Evolutionary conservation across 2,113 vertebrate genomes (phyloP).

Genomic region (Coryphaenoides rupestris): DNA sequence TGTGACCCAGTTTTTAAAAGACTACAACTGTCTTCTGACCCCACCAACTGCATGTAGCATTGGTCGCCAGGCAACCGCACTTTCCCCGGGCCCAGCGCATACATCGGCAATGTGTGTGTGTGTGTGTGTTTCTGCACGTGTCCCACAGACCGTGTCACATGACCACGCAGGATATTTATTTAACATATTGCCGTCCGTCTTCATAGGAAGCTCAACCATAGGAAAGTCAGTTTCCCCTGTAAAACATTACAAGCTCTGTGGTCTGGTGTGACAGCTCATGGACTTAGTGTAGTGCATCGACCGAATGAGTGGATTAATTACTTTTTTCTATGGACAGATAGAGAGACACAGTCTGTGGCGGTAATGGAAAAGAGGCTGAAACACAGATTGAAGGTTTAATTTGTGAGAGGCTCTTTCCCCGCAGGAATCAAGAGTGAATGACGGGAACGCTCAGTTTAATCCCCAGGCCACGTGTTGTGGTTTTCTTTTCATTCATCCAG

Average conservation of each 20-base stretch:
- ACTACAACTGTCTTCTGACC: too few relatives aligned
- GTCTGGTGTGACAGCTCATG: conserved; percentile 30
- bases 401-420: conserved; percentile 22
- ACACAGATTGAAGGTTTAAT: conserved; percentile 30
- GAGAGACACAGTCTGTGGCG: conserved; percentile 17
- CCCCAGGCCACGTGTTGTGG: conserved; percentile 3
- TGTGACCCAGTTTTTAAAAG: too few relatives aligned
- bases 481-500: conserved; percentile 14
- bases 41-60: too few relatives aligned
- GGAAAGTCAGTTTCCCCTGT: conserved; percentile 17
- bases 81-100: too few relatives aligned
- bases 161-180: not conserved
- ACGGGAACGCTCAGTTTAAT: conserved; percentile 6
- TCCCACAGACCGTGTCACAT: not conserved
- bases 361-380: conserved; percentile 27
- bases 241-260: conserved; percentile 32
- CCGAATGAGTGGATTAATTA: conserved; percentile 26
- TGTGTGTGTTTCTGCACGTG: not conserved
- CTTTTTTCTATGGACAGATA: conserved; percentile 16
- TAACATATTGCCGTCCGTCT: not conserved
- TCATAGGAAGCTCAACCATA: not conserved
- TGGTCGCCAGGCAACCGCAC: too few relatives aligned
- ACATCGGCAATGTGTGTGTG: too few relatives aligned
- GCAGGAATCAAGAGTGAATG: conserved; percentile 29
- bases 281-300: not conserved